Base-by-base conservation (phyloP, 2,888 invertebrate species). In the Marasmarcha lunaedactyla region DNA sequence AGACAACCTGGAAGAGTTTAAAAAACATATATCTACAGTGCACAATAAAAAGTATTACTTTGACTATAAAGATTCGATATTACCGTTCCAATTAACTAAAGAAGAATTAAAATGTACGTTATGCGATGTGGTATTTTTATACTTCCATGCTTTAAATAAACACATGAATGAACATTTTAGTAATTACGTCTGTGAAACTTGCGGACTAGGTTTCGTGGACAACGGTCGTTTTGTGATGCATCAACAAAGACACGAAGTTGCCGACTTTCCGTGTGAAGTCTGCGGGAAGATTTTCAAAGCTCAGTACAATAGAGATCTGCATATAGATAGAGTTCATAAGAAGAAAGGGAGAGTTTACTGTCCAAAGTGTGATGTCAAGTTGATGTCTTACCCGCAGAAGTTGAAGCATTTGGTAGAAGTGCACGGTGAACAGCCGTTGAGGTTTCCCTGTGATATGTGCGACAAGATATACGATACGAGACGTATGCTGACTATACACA, bases 91-190 rank as follows among this genome's bases (percentile, higher is more conserved):
- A 0, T 48, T 79, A 50, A 60, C 58, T 0, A 59, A 60, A 1
- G 63, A 66, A 1, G 64, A 70, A 13, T 46, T 65, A 0, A 63
- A 64, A n/a, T 79, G 78, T 38, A 73, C 71, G 0, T 6, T 78
- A 0, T 79, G 78, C 42, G 54, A 60, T 1, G 47, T 52, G 0
- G 35, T 47, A 0, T 78, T 74, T 15, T 71, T 76, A 0, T 78
- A 34, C 9, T 34, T 34, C 14, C 34, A 81, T 38, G 77, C 79
- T 0, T 42, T 81, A 14, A 79, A 81, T 39, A 76, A 71, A 4
- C 81, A 81, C 41, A 81, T 81, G 79, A 77, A 79, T 14, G 71
- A 63, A 2, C 81, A 81, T 48, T 81, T 60, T 13, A 73, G 71
- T 43, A 81, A 79, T 37, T 78, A 67, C 48, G 74, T 79, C 1